phyloP scores from a whole-genome alignment of 2,797 vertebrate genomes.

The Trematomus bernacchii region DNA sequence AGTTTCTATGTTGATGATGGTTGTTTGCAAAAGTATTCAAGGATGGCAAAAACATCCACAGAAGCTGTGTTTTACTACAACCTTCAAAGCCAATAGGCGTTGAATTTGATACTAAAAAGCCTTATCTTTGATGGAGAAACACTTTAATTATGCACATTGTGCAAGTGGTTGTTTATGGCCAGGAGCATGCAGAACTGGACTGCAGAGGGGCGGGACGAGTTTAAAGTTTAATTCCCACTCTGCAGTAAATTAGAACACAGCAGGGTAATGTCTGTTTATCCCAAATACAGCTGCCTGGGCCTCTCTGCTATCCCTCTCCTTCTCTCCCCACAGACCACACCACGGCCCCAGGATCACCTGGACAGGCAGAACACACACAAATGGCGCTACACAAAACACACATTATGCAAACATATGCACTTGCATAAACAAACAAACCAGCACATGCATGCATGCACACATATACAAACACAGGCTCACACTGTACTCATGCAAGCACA shows the following conservation, averaged over 20 bases:
- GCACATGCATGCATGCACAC: constrained; percentile 44
- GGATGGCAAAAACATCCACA: neutral
- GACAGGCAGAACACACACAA: constrained; percentile 65
- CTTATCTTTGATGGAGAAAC: constrained; percentile 64
- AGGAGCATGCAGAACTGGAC: constrained; percentile 69
- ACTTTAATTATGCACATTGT: constrained; percentile 77
- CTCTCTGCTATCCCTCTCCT: constrained; percentile 63
- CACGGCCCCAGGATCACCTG: constrained; percentile 73
- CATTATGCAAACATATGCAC: constrained; percentile 72
- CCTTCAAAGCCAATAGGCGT: constrained; percentile 19
- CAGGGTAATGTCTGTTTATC: constrained; percentile 87
- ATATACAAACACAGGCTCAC: constrained; percentile 30
- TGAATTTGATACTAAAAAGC: constrained; percentile 67
- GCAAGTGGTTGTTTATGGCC: constrained; percentile 77
- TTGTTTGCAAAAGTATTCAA: constrained; percentile 12
- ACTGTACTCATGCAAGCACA: constrained; percentile 37
- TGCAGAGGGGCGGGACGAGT: constrained; percentile 76
- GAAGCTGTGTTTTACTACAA: neutral
- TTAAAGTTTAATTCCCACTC: constrained; percentile 85
- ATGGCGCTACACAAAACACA: constrained; percentile 60
- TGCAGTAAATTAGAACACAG: constrained; percentile 86
- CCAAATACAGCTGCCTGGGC: constrained; percentile 85
- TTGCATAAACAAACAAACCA: constrained; percentile 65
- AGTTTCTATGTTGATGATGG: constrained; percentile 1
- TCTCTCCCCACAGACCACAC: constrained; percentile 63